Evolutionary conservation across 1,140 invertebrate genomes (phyloP).

Genomic region (Drosophila kikkawai): DNA sequence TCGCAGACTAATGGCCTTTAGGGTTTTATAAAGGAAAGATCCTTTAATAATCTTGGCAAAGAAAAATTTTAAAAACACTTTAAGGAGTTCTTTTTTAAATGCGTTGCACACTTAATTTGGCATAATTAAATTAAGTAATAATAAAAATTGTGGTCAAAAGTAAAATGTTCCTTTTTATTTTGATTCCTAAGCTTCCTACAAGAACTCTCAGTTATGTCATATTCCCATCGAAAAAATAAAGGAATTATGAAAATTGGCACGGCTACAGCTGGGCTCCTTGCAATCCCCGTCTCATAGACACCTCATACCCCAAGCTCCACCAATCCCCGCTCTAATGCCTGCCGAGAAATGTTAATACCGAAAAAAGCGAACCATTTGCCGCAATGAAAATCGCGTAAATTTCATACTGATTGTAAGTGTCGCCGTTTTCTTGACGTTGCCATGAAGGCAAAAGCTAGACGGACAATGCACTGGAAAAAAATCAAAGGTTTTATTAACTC

Average conservation of each 20-base stretch:
- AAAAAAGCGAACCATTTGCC: slow-evolving; percentile 81
- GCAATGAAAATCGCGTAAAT: slow-evolving; percentile 83
- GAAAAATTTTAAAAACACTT: too few species aligned
- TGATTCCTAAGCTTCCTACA: not conserved
- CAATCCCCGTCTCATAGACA: not conserved
- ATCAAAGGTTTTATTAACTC: not conserved
- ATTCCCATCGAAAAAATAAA: slow-evolving; percentile 19
- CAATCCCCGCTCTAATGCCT: slow-evolving; percentile 17
- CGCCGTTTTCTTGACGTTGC: slow-evolving; percentile 74
- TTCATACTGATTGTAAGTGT: slow-evolving; percentile 82
- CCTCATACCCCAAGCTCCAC: slow-evolving; percentile 6
- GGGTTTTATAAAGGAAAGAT: not conserved
- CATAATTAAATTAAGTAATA: not conserved
- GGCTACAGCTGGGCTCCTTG: slow-evolving; percentile 49
- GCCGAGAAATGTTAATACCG: slow-evolving; percentile 78
- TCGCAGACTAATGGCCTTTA: slow-evolving; percentile 1
- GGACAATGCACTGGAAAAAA: slow-evolving; percentile 3
- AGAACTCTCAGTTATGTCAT: not conserved
- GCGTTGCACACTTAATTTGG: not conserved
- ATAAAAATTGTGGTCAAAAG: not conserved
- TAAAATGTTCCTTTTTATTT: not conserved
- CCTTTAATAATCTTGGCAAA: not conserved
- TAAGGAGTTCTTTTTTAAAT: not conserved
- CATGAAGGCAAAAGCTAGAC: slow-evolving; percentile 31
- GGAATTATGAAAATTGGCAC: slow-evolving; percentile 72